Percentiles rank a stretch among this genome's conserved stretches.
These are phyloP conservation scores for Diarsia brunnea DNA, from an alignment of 2,888 invertebrate species.

Conservation along the genomic window DNA sequence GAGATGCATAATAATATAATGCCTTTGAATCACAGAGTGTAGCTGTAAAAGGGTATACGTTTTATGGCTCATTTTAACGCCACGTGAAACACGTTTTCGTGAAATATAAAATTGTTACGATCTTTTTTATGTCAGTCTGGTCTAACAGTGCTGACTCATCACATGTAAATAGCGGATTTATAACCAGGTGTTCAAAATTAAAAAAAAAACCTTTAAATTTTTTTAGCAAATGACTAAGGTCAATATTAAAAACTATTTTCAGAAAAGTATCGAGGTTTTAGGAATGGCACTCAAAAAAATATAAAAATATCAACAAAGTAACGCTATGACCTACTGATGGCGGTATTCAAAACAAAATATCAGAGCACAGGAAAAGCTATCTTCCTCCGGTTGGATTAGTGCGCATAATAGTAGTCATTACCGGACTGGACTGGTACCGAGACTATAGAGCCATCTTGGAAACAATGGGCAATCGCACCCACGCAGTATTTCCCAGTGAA, in stretches of 20 bases:
- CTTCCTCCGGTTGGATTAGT: not conserved
- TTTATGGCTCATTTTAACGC: constrained; percentile 29
- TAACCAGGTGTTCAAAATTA: not conserved
- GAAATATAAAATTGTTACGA: constrained; percentile 40
- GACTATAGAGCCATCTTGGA: not conserved
- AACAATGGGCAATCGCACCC: constrained; percentile 27
- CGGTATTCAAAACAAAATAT: not conserved
- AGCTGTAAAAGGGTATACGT: constrained; percentile 8
- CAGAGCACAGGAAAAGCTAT: not conserved
- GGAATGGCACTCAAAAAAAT: not conserved
- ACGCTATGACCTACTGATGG: not conserved
- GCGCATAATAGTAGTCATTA: constrained; percentile 17
- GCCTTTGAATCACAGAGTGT: constrained; percentile 1
- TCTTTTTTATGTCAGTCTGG: constrained; percentile 12
- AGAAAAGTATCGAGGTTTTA: not conserved
- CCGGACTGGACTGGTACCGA: not conserved
- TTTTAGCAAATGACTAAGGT: too few relatives aligned
- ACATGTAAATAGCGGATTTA: constrained; percentile 9
- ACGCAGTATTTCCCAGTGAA: constrained; percentile 1
- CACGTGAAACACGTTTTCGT: constrained; percentile 17
- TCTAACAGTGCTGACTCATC: not conserved
- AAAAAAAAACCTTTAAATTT: not conserved
- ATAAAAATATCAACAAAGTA: not conserved
- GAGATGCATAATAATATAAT: constrained; percentile 8
- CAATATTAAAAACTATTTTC: not conserved